Conservation (phyloP, 2,113 vertebrate species). For the Limanda limanda region DNA sequence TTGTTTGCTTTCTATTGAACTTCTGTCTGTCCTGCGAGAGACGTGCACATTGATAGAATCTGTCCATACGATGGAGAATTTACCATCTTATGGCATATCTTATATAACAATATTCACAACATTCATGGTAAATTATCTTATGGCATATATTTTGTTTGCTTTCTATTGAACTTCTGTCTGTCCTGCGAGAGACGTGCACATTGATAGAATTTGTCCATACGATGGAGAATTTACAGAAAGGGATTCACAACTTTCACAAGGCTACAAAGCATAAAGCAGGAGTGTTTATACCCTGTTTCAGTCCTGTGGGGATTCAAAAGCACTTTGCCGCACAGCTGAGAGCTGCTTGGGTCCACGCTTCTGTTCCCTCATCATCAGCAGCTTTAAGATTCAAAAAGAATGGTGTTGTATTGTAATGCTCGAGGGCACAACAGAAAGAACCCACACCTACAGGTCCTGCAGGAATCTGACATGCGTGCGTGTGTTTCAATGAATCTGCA, state of each 20-base stretch:
- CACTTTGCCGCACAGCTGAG: slow-evolving; percentile 13
- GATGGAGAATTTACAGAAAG: background rate
- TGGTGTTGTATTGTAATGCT: slow-evolving; percentile 11
- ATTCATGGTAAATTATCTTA: too few relatives aligned
- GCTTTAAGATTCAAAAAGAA: slow-evolving; percentile 33
- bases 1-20: too few relatives aligned
- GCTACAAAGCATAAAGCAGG: background rate
- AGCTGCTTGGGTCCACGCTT: slow-evolving; percentile 36
- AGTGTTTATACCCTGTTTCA: slow-evolving; percentile 23
- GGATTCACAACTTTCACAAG: background rate
- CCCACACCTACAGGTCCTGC: slow-evolving; percentile 7
- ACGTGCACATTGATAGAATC: too few relatives aligned
- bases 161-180: too few relatives aligned
- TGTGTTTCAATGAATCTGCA: background rate
- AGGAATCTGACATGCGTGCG: background rate
- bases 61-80: too few relatives aligned
- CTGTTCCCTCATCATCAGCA: slow-evolving; percentile 42
- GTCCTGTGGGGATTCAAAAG: slow-evolving; percentile 27
- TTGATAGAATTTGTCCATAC: too few relatives aligned
- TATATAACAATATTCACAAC: too few relatives aligned
- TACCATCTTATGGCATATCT: too few relatives aligned
- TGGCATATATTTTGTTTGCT: too few relatives aligned
- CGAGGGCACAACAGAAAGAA: slow-evolving; percentile 15
- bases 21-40: too few relatives aligned
- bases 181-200: too few relatives aligned